Base-by-base conservation (phyloP, 2,888 invertebrate species). In the Yponomeuta sedellus region DNA sequence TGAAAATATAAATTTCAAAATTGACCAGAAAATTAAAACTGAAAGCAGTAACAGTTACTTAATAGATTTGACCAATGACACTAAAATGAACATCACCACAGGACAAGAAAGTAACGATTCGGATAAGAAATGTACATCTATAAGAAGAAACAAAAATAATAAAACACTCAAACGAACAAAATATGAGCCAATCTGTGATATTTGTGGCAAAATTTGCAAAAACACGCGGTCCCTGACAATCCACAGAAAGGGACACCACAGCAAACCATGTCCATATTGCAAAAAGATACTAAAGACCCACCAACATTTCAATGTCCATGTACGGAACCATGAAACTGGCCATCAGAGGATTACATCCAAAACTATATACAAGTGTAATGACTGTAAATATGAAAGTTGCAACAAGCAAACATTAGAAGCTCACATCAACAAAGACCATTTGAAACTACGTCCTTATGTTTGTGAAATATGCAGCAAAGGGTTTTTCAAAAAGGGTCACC, bases 391-490 rank as follows among this genome's bases (percentile, higher is more conserved):
- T 63, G 72, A 67, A 66, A 80, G 77, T 25, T 20, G 75, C 0
- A 79, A 77, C 69, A 84, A 81, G 68, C 69, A 69, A 8, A 78
- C 78, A 11, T 69, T 86, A 10, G 75, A 83, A 66, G 83, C 81
- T 0, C 86, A 86, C 68, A 76, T 76, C 0, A 84, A 86, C 64
- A 85, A 81, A 70, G 68, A 69, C 0, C 86, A 86, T 71, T 73
- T 85, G 39, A 68, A 75, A 34, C 69, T 74, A 3, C 71, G 79
- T 59, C 85, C 85, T 0, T 78, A 75, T 66, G 66, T 72, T 0
- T 86, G 86, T 65, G 63, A 75, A 3, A 69, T 76, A 64, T 86
- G 86, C 68, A 69, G 66, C 19, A 86, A 83, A 78, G 75, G 77
- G 0, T 86, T 85, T 69, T 84, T 77, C 59, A 82, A 79, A 66